Percentiles rank a stretch among this genome's conserved stretches.
phyloP scores from a whole-genome alignment of 1,140 invertebrate species.

The Hycleus cichorii region DNA sequence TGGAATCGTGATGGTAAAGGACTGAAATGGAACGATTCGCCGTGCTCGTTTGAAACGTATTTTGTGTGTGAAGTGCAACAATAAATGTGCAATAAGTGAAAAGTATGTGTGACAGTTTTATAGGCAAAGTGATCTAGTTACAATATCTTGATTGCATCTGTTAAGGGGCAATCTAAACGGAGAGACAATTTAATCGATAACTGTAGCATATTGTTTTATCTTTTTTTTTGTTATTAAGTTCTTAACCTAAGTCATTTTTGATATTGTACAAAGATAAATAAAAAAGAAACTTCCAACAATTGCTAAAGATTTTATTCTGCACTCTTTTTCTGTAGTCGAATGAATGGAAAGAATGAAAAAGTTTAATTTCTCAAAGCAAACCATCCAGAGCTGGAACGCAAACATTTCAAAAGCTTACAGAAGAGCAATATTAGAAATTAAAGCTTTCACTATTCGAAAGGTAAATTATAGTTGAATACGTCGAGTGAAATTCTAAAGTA shows the following conservation, averaged over 20 bases:
- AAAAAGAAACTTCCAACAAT: not conserved
- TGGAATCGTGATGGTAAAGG: slow-evolving; percentile 90
- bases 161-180: not conserved
- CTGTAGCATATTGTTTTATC: not conserved
- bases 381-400: too few relatives aligned
- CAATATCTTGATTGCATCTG: not conserved
- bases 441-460: too few relatives aligned
- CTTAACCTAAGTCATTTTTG: slow-evolving; percentile 18
- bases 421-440: too few relatives aligned
- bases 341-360: too few relatives aligned
- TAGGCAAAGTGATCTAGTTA: slow-evolving; percentile 1
- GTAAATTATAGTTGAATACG: too few relatives aligned
- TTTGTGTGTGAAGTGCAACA: slow-evolving; percentile 82
- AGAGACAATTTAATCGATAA: not conserved
- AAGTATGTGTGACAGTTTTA: not conserved
- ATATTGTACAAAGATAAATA: slow-evolving; percentile 17
- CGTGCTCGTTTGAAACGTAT: slow-evolving; percentile 85
- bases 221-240: not conserved
- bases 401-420: too few relatives aligned
- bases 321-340: too few relatives aligned
- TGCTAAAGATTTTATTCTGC: too few relatives aligned
- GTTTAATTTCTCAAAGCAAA: too few relatives aligned
- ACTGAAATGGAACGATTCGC: slow-evolving; percentile 87
- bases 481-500: too few relatives aligned
- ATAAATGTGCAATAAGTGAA: slow-evolving; percentile 20